Evolutionary conservation across 2,797 vertebrate species (phyloP).

Genomic region (Hylomyscus alleni): DNA sequence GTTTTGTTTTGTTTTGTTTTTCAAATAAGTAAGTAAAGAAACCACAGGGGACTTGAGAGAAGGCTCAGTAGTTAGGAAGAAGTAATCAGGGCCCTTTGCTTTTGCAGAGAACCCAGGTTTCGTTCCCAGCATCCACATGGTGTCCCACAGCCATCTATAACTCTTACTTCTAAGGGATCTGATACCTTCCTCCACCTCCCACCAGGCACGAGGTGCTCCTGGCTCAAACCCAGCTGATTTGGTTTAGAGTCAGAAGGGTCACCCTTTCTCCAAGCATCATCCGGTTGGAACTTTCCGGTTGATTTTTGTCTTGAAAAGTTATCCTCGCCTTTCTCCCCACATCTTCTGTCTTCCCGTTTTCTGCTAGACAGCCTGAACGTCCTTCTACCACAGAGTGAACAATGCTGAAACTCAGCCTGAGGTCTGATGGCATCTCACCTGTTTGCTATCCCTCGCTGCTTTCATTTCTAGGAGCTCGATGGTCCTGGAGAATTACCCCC

Average conservation of each 20-base stretch:
- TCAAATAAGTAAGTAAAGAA: background rate
- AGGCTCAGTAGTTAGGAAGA: background rate
- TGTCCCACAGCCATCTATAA: background rate
- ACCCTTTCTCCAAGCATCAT: background rate
- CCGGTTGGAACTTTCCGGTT: background rate
- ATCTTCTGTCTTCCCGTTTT: background rate
- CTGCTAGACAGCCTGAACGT: background rate
- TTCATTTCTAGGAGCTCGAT: background rate
- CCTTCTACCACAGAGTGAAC: background rate
- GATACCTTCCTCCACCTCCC: background rate
- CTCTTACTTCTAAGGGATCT: background rate
- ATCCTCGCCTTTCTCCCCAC: background rate
- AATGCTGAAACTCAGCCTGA: background rate
- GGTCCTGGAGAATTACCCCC: background rate
- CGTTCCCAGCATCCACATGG: background rate
- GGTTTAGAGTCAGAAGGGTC: background rate
- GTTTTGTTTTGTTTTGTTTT: no score
- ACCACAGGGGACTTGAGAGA: no score
- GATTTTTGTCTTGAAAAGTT: background rate
- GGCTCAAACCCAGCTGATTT: background rate
- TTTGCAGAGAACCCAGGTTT: background rate
- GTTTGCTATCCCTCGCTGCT: background rate
- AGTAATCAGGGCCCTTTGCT: background rate
- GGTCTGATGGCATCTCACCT: background rate
- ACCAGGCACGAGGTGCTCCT: background rate